These are phyloP conservation scores for Halesus radiatus DNA, from an alignment of 1,140 invertebrate species.

Conservation along the genomic window DNA sequence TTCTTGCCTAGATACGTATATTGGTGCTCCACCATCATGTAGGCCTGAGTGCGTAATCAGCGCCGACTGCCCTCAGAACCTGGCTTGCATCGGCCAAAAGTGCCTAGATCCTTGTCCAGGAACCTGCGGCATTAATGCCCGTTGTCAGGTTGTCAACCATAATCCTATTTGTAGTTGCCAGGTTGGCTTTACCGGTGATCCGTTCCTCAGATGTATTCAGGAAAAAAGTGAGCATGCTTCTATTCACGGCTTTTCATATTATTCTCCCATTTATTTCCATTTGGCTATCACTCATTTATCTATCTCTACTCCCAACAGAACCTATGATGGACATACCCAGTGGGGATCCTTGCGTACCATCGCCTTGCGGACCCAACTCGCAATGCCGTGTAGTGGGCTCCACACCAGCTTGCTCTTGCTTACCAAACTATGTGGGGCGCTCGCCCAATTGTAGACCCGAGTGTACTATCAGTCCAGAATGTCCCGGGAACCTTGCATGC, in stretches of 20 bases:
- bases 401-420: constrained; percentile 82
- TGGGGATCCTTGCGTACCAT: constrained; percentile 79
- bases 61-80: constrained; percentile 79
- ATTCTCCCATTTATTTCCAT: constrained; percentile 47
- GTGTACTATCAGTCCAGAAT: constrained; percentile 83
- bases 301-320: constrained; percentile 57
- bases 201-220: constrained; percentile 76
- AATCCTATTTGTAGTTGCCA: constrained; percentile 84
- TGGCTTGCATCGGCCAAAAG: constrained; percentile 80
- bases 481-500: constrained; percentile 81
- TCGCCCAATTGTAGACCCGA: constrained; percentile 84
- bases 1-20: constrained; percentile 77
- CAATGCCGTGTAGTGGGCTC: constrained; percentile 79
- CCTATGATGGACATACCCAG: constrained; percentile 58
- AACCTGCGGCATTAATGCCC: constrained; percentile 81
- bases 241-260: constrained; percentile 50
- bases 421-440: constrained; percentile 79
- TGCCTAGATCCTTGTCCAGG: constrained; percentile 83
- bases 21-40: constrained; percentile 79
- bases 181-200: constrained; percentile 78
- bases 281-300: constrained; percentile 29
- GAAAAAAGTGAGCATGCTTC: constrained; percentile 72
- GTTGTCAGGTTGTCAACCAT: constrained; percentile 82
- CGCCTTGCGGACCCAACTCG: constrained; percentile 86
- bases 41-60: constrained; percentile 83